Evolutionary conservation across 2,113 vertebrate species (phyloP).

Genomic region (Hippolais icterina): DNA sequence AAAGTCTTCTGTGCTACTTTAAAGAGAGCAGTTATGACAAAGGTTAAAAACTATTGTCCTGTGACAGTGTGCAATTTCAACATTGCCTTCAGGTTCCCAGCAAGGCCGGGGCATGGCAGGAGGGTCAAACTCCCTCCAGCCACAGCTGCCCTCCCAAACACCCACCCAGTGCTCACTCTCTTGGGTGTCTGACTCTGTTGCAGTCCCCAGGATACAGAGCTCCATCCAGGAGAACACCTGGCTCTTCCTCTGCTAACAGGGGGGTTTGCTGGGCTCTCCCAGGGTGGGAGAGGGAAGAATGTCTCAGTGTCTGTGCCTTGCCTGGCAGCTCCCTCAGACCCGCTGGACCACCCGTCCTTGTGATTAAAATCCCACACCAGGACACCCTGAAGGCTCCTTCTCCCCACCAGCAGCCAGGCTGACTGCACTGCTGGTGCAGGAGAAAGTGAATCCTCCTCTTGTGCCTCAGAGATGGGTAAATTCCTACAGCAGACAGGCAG

Average conservation of each 20-base stretch:
- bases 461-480: not conserved
- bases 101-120: not conserved
- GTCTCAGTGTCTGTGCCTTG: rapidly evolving
- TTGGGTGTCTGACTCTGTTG: rapidly evolving
- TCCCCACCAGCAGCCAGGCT: not conserved
- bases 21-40: conserved; percentile 30
- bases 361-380: not conserved
- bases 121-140: not conserved
- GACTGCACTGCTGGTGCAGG: not conserved
- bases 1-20: conserved; percentile 58
- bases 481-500: not conserved
- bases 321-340: not conserved
- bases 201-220: not conserved
- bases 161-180: rapidly evolving
- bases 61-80: conserved; percentile 9
- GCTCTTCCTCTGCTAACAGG: rapidly evolving
- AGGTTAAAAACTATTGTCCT: conserved; percentile 48
- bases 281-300: not conserved
- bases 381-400: not conserved
- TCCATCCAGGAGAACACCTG: not conserved
- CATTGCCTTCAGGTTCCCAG: not conserved
- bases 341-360: rapidly evolving
- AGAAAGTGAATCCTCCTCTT: not conserved
- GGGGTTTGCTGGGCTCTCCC: not conserved
- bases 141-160: not conserved